Evolutionary conservation across 2,113 vertebrate species (phyloP), one percentile per base, ranked within the genome.

Genomic region (Cheilinus undulatus): DNA sequence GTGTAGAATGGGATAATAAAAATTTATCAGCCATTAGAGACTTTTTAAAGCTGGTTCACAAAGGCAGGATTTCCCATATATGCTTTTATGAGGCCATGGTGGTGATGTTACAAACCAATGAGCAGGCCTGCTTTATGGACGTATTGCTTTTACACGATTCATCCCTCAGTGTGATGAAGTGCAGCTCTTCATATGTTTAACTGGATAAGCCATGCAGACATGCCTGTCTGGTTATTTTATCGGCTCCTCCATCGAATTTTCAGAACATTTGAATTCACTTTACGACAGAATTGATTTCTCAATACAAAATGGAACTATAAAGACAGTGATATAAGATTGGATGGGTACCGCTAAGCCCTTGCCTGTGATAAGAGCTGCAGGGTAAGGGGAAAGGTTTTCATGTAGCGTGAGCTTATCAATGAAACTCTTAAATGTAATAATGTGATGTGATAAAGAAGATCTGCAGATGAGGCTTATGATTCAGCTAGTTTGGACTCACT

Each of bases 111-210:
- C 10, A 67, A 54, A 45, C 54, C 52, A 14, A 14, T 15, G 12
- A 58, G 30, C 28, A 8, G 1, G 2, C 10, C 2, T 57, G 50
- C 32, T 52, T 42, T 28, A 42, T 65, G 27, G n/a, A 3, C 2
- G 13, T 30, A 53, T 53, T 66, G 50, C 36, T 24, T 63, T 36
- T n/a, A 46, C 26, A 15, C 12, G 24, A 66, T 66, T 66, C 15
- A 40, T 28, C 22, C 11, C 9, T 17, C 49, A 42, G 2, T 30
- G 7, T 40, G 32, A 42, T 17, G 24, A 28, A 38, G 13, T 23
- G 20, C 32, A 17, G 3, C 15, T 3, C 13, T 57, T 14, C 8
- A n/a, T 46, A 46, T 30, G 20, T 50, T 26, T 26, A 11, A 63
- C 30, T 7, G 9, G 9, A 64, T 50, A 26, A 36, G 4, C 28